Base-by-base conservation (phyloP, 2,113 vertebrate genomes). In the Acinonyx jubatus region DNA sequence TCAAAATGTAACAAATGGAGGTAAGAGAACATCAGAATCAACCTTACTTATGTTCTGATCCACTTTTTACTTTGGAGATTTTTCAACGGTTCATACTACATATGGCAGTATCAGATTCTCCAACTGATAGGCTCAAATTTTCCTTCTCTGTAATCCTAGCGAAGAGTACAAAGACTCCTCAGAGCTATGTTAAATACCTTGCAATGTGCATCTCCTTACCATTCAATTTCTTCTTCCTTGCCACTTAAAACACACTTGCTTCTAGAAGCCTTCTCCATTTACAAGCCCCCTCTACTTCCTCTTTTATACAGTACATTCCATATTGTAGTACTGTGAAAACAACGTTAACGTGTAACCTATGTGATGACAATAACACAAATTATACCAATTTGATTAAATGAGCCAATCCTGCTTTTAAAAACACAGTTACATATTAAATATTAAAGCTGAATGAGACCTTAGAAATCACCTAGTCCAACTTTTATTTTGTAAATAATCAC, bases 1-100 rank as follows among this genome's bases (percentile, higher is more conserved):
- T 91, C 36, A 95, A 93, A 96, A 91, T 73, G 71, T n/a, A 94
- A 89, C 80, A 73, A 93, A 94, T 23, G 3, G 41, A 36, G n/a
- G 31, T 86, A 97, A 89, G n/a, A 76, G 21, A 87, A 97, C 0
- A 36, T 84, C n/a, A 61, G 27, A 96, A 94, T 45, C 63, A 69
- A 65, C 19, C 83, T 68, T 79, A 78, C 66, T 96, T 93, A 80
- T 85, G 48, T 91, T 86, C 48, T 83, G 18, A 90, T 63, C 80
- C n/a, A 93, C 68, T 66, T 74, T 90, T 95, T 83, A 97, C 19
- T 90, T 90, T 33, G 19, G 38, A 74, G 31, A 45, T 68, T 74
- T 95, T 96, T 95, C 21, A 96, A 48, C 4, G 83, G 68, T 45
- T 91, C 68, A 95, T 52, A 92, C 41, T 50, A 87, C 12, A 83